A percentile compares a stretch with the other conserved stretches of the same genome.
Conservation (phyloP, 2,888 invertebrate species). For the Ormyrus pomaceus region DNA sequence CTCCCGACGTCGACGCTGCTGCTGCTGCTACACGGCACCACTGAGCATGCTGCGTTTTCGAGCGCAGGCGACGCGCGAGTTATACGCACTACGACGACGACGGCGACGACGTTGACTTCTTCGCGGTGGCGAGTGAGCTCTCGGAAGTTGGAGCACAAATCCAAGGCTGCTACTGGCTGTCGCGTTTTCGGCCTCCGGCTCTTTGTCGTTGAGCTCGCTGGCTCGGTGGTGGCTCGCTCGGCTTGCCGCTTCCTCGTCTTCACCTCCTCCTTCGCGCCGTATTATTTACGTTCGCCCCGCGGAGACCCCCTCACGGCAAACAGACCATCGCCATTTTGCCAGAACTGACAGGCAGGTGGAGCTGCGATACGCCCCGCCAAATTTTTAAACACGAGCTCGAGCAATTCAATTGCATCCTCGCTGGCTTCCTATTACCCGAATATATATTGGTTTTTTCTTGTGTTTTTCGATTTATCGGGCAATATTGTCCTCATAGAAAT, state of each 20-base stretch:
- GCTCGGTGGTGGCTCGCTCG: neutral
- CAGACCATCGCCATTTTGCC: conserved; percentile 71
- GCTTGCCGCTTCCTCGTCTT: conserved; percentile 20
- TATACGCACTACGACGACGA: neutral
- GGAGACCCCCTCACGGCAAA: conserved; percentile 67
- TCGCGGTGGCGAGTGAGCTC: neutral
- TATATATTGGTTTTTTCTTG: no score
- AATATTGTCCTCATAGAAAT: no score
- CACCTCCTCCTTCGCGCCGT: conserved; percentile 58
- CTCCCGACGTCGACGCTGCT: no score
- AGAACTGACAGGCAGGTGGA: conserved; percentile 12
- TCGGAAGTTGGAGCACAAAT: neutral
- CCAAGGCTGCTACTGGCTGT: neutral
- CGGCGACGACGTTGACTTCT: no score
- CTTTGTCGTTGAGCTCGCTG: neutral
- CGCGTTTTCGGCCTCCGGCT: neutral
- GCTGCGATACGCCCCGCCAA: conserved; percentile 9
- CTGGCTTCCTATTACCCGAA: no score
- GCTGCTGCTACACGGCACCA: no score
- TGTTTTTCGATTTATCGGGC: no score
- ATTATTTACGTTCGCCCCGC: conserved; percentile 68
- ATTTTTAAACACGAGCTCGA: neutral
- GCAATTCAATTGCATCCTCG: no score
- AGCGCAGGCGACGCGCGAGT: neutral
- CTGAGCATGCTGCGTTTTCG: no score